phyloP scores from a whole-genome alignment of 2,797 vertebrate species.

The Steatocranus sp. region DNA sequence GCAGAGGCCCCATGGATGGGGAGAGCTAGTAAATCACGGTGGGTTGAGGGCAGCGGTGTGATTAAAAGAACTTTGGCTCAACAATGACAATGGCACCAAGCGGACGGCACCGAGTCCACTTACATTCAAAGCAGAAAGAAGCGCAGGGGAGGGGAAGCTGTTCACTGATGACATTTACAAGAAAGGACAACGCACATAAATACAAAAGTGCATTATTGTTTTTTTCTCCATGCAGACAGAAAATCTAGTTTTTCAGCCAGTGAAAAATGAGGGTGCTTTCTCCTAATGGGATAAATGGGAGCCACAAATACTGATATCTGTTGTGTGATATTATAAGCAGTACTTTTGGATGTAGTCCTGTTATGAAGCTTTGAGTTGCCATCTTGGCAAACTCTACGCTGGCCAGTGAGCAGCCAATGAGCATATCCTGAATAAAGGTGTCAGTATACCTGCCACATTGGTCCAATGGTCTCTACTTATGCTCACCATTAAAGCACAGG shows the following conservation, averaged over 20 bases:
- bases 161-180: background rate
- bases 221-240: background rate
- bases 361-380: background rate
- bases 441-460: background rate
- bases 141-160: background rate
- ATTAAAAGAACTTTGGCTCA: constrained; percentile 69
- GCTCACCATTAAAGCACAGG: background rate
- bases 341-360: background rate
- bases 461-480: background rate
- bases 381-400: background rate
- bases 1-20: constrained; percentile 56
- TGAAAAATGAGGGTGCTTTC: background rate
- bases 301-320: background rate
- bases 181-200: background rate
- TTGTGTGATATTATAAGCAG: background rate
- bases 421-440: background rate
- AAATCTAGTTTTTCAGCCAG: background rate
- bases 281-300: background rate
- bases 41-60: constrained; percentile 21
- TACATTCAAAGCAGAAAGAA: constrained; percentile 34
- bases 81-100: constrained; percentile 55
- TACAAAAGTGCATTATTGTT: background rate
- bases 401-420: background rate
- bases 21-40: constrained; percentile 61
- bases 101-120: constrained; percentile 9